Evolutionary conservation across 2,888 invertebrate species (phyloP), one percentile per base, ranked within the genome.

Genomic region (Eupsilia transversa): DNA sequence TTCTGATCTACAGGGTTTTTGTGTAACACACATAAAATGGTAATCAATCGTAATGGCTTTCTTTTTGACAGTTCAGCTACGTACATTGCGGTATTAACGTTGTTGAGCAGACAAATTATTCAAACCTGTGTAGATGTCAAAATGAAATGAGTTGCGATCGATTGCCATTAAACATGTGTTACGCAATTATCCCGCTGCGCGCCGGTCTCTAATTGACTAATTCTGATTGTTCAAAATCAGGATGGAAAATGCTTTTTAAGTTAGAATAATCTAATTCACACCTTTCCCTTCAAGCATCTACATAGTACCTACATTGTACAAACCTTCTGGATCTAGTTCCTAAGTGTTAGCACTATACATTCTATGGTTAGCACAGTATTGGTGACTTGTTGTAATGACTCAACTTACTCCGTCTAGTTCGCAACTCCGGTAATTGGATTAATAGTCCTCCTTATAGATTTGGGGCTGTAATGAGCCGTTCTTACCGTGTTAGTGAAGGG

Each of bases 401-500:
- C 68, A 74, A 77, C 77, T 76, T 78, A 79, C 60, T 49, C 61
- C 49, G 52, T n/a, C 70, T 65, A 67, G 78, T 80, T 79, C n/a
- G 46, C 27, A 80, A 85, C 83, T 86, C 30, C 35, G 27, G 60
- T 87, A 75, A 79, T 85, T 85, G 77, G 75, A 77, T 87, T 83
- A 85, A 72, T 76, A 65, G 69, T 68, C 66, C 33, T 69, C 64
- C 57, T 64, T 54, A 60, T 80, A 80, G 76, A 76, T 76, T 75
- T 63, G 46, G 84, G 41, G 60, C 54, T 17, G 68, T 76, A 80
- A 76, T 70, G 76, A 76, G 59, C 41, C 59, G 61, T 46, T 57
- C 54, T 68, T 41, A 52, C 61, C 17, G 30, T 63, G 17, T 59
- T 70, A 54, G 17, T 12, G 30, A 76, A 63, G 56, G n/a, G 7